Evolutionary conservation across 2,888 invertebrate species (phyloP).

Genomic region (Chironomus tentans): DNA sequence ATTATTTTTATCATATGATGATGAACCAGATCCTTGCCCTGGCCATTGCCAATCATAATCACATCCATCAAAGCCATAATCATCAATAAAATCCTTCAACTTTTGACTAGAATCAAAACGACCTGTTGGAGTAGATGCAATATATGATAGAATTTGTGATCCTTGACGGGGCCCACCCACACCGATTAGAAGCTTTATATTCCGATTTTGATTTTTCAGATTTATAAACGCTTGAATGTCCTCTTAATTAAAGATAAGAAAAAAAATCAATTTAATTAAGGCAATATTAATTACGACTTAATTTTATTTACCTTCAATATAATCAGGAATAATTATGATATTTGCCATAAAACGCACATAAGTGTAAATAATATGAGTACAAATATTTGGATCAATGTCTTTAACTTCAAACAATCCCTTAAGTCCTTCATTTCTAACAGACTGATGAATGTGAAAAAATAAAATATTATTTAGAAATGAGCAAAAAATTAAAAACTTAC

Average conservation of each 20-base stretch:
- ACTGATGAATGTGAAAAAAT: not conserved
- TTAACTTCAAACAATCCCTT: not conserved
- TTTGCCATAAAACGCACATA: not conserved
- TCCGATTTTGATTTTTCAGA: conserved; percentile 40
- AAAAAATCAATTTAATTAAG: too few species aligned
- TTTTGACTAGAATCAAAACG: conserved; percentile 33
- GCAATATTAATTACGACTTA: too few species aligned
- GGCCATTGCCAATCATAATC: conserved; percentile 58
- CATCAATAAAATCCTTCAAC: conserved; percentile 34
- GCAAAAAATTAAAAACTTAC: not conserved
- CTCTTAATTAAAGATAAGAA: not conserved
- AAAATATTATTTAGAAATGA: too few species aligned
- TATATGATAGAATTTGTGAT: conserved; percentile 42
- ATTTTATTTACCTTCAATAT: not conserved
- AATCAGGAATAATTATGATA: not conserved
- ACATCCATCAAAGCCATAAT: conserved; percentile 47
- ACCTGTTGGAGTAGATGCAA: not conserved
- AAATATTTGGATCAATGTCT: conserved; percentile 2
- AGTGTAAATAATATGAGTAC: conserved; percentile 10
- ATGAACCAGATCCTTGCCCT: conserved; percentile 33
- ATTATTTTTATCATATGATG: not conserved
- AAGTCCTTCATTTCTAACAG: not conserved
- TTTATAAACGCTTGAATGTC: conserved; percentile 37
- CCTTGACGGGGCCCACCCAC: conserved; percentile 47
- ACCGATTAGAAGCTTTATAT: conserved; percentile 40